These are phyloP conservation scores for Halesus radiatus DNA, from an alignment of 1,140 invertebrate genomes.

Conservation along the genomic window DNA sequence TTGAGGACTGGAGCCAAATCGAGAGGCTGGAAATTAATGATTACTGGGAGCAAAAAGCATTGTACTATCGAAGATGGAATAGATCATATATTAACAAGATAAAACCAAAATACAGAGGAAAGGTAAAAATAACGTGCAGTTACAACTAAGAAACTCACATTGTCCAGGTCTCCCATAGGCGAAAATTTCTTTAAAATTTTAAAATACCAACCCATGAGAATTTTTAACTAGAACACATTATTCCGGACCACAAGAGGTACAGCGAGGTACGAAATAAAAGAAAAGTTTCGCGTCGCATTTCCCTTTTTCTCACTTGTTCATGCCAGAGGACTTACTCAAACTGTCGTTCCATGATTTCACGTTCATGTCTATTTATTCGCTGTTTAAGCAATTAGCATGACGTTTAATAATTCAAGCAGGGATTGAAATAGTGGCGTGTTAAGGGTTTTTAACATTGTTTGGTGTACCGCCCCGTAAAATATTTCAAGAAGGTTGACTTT, in stretches of 20 bases:
- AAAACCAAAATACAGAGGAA: no score
- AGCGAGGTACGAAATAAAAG: slow-evolving; percentile 46
- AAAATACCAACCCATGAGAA: no score
- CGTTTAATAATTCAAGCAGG: slow-evolving; percentile 42
- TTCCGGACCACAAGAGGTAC: not conserved
- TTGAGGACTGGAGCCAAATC: no score
- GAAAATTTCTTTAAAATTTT: no score
- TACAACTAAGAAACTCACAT: no score
- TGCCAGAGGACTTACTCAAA: slow-evolving; percentile 53
- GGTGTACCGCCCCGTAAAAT: slow-evolving; percentile 9
- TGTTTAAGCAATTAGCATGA: slow-evolving; percentile 51
- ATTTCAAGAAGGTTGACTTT: slow-evolving; percentile 5
- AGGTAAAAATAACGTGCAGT: no score
- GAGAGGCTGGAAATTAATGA: no score
- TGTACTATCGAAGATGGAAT: no score
- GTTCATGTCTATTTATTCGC: slow-evolving; percentile 54
- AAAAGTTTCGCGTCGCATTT: slow-evolving; percentile 32
- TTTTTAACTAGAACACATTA: no score
- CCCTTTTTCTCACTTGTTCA: slow-evolving; percentile 20
- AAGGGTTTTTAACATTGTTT: not conserved
- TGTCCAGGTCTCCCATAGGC: no score
- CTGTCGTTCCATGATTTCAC: slow-evolving; percentile 54
- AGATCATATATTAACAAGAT: no score
- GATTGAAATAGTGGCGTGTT: slow-evolving; percentile 24
- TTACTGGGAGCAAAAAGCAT: no score